Percentiles rank a stretch among this genome's conserved stretches.
phyloP scores from a whole-genome alignment of 2,113 vertebrate species.

The Microtus montanus region DNA sequence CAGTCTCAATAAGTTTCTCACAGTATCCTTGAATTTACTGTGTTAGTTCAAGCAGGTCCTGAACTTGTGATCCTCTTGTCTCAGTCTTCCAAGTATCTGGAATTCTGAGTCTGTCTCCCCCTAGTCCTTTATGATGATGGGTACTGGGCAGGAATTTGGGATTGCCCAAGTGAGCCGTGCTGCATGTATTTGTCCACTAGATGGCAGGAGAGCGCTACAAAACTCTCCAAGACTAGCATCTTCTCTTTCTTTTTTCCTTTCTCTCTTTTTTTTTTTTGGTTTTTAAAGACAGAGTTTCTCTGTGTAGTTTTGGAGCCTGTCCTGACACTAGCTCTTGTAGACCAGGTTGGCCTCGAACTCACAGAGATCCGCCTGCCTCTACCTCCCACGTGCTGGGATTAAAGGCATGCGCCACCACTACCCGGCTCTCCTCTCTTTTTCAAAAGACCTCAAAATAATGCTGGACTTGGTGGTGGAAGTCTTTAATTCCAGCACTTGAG shows the following conservation, averaged over 20 bases:
- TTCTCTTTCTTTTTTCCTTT: not conserved
- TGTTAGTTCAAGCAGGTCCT: not conserved
- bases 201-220: constrained; percentile 28
- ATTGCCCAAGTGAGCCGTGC: not conserved
- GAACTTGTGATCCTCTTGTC: not conserved
- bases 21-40: not conserved
- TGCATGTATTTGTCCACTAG: not conserved
- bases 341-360: no score
- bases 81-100: no score
- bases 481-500: not conserved
- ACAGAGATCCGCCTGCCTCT: no score
- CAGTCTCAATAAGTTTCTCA: not conserved
- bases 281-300: no score
- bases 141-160: not conserved
- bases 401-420: no score
- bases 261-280: no score
- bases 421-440: not conserved
- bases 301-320: no score
- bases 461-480: no score
- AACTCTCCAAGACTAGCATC: not conserved
- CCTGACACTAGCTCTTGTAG: no score
- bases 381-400: no score
- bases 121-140: not conserved
- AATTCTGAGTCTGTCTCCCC: not conserved
- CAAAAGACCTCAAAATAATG: not conserved